Percentiles rank a stretch among this genome's conserved stretches.
phyloP scores from a whole-genome alignment of 2,888 invertebrate genomes.

The Lepidochrysops patricia region DNA sequence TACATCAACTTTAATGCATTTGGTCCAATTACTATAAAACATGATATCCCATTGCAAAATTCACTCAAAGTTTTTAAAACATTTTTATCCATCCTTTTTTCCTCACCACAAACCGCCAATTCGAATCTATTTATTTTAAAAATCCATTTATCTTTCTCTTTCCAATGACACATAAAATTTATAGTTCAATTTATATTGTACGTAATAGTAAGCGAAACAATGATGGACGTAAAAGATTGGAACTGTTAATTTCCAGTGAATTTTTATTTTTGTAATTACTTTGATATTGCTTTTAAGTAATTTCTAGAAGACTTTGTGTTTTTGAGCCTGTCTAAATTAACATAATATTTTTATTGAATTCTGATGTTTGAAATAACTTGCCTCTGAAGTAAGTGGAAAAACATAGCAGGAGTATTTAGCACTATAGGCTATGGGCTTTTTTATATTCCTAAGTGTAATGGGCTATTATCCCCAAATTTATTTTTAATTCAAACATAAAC shows the following conservation, averaged over 20 bases:
- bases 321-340: too few relatives aligned
- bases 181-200: constrained; percentile 12
- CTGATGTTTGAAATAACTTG: too few relatives aligned
- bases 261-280: not conserved
- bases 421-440: too few relatives aligned
- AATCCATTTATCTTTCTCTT: constrained; percentile 9
- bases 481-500: too few relatives aligned
- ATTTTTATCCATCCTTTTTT: not conserved
- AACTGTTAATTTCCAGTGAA: not conserved
- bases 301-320: too few relatives aligned
- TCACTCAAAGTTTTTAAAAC: not conserved
- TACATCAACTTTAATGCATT: too few relatives aligned
- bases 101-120: constrained; percentile 10
- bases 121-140: constrained; percentile 13
- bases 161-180: constrained; percentile 14
- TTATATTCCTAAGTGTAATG: too few relatives aligned
- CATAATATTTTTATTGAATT: too few relatives aligned
- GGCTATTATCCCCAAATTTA: too few relatives aligned
- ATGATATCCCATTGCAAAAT: not conserved
- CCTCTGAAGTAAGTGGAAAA: too few relatives aligned
- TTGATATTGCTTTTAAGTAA: not conserved
- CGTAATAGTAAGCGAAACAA: constrained; percentile 13
- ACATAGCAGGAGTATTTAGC: too few relatives aligned
- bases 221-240: constrained; percentile 6
- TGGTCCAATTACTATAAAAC: too few relatives aligned